Percentiles rank a stretch among this genome's conserved stretches.
These are phyloP conservation scores for Orthonyx spaldingii DNA, from an alignment of 2,113 vertebrate species.

Conservation along the genomic window DNA sequence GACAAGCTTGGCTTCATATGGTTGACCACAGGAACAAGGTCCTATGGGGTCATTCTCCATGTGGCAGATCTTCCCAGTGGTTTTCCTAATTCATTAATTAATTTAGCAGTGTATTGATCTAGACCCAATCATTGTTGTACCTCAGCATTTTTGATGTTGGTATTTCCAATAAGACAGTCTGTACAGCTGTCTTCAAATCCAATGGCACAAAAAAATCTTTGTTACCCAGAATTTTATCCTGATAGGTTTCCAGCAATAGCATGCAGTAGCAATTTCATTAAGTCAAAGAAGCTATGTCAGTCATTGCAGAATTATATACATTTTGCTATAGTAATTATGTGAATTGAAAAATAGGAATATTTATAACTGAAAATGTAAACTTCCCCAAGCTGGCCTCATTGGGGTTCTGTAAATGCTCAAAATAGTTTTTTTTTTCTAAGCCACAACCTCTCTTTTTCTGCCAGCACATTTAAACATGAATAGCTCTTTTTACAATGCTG, in stretches of 20 bases:
- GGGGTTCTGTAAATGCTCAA: background rate
- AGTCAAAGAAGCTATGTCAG: background rate
- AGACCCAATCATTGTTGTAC: background rate
- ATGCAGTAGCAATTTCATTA: background rate
- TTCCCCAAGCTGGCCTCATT: background rate
- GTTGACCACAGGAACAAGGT: background rate
- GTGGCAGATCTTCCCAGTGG: background rate
- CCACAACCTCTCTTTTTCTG: background rate
- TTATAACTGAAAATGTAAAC: background rate
- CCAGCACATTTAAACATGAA: background rate
- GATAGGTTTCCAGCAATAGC: background rate
- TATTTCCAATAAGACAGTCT: background rate
- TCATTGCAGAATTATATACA: background rate
- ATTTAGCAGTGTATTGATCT: background rate
- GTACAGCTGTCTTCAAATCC: background rate
- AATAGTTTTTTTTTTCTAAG: constrained; percentile 1
- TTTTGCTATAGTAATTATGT: background rate
- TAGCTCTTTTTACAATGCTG: background rate
- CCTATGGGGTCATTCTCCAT: background rate
- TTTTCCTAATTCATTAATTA: background rate
- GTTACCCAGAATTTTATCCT: background rate
- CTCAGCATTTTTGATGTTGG: background rate
- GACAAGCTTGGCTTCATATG: background rate
- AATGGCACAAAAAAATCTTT: background rate
- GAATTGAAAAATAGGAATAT: background rate